phyloP scores from a whole-genome alignment of 2,888 invertebrate genomes.

The Aphelenchoides bicaudatus region DNA sequence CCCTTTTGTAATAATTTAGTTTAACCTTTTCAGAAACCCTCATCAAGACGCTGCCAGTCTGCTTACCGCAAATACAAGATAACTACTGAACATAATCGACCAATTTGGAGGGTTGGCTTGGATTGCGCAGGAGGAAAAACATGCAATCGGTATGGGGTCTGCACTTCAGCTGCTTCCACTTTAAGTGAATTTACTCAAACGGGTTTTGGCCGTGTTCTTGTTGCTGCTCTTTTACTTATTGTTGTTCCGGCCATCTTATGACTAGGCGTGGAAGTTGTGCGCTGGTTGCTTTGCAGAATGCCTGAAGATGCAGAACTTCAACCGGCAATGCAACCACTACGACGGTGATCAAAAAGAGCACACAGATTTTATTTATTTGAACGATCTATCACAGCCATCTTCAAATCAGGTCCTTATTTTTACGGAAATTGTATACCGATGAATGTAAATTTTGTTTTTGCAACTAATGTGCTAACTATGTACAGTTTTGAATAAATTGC shows the following conservation, averaged over 20 bases:
- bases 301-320: background rate
- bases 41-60: conserved; percentile 56
- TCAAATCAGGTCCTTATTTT: no score
- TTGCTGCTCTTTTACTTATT: conserved; percentile 20
- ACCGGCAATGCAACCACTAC: background rate
- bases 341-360: background rate
- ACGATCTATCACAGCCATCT: no score
- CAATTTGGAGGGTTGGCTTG: conserved; percentile 57
- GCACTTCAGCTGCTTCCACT: conserved; percentile 37
- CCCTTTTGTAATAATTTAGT: background rate
- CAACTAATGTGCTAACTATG: no score
- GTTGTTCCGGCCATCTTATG: conserved; percentile 23
- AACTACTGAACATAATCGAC: conserved; percentile 39
- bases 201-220: conserved; percentile 5
- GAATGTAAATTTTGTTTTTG: no score
- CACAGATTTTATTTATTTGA: no score
- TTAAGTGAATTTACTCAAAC: conserved; percentile 5
- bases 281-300: conserved; percentile 12
- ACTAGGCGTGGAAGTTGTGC: conserved; percentile 21
- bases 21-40: conserved; percentile 47
- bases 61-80: conserved; percentile 57
- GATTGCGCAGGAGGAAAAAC: conserved; percentile 58
- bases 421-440: no score
- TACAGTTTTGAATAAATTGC: no score
- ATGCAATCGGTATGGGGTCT: conserved; percentile 59